phyloP scores from a whole-genome alignment of 2,888 invertebrate genomes.

The Prenolepis imparis region DNA sequence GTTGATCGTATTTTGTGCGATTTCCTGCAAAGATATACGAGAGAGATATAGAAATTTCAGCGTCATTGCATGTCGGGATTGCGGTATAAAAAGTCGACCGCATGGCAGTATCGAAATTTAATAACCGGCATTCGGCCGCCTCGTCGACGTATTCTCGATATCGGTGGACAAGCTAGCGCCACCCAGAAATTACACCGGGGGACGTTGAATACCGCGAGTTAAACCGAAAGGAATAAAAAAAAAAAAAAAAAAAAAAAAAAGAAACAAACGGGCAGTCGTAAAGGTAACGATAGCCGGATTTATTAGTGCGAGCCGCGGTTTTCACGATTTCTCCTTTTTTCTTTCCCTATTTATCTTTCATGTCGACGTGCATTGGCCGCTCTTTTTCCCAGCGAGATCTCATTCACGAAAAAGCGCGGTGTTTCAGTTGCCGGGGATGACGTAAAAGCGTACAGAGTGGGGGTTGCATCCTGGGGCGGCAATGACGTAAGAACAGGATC shows the following conservation, averaged over 20 bases:
- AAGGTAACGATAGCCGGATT: slow-evolving; percentile 41
- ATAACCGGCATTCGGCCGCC: slow-evolving; percentile 54
- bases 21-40: background rate
- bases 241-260: slow-evolving; percentile 15
- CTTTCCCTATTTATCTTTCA: slow-evolving; percentile 43
- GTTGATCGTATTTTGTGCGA: background rate
- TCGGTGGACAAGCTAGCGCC: slow-evolving; percentile 52
- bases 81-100: slow-evolving; percentile 50
- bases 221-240: background rate
- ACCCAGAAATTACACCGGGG: slow-evolving; percentile 56
- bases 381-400: slow-evolving; percentile 40
- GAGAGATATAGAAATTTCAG: slow-evolving; percentile 13
- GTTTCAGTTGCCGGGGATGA: slow-evolving; percentile 72
- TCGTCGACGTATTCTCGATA: slow-evolving; percentile 62
- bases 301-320: slow-evolving; percentile 31
- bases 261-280: slow-evolving; percentile 21
- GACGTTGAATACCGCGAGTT: slow-evolving; percentile 43
- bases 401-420: slow-evolving; percentile 63
- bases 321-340: slow-evolving; percentile 26
- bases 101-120: slow-evolving; percentile 58
- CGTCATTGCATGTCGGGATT: slow-evolving; percentile 4
- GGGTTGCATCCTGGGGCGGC: slow-evolving; percentile 57
- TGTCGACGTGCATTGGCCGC: slow-evolving; percentile 11
- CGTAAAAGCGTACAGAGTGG: slow-evolving; percentile 67
- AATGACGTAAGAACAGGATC: slow-evolving; percentile 69